Evolutionary conservation across 2,113 vertebrate species (phyloP).

Genomic region (Cacatua alba): DNA sequence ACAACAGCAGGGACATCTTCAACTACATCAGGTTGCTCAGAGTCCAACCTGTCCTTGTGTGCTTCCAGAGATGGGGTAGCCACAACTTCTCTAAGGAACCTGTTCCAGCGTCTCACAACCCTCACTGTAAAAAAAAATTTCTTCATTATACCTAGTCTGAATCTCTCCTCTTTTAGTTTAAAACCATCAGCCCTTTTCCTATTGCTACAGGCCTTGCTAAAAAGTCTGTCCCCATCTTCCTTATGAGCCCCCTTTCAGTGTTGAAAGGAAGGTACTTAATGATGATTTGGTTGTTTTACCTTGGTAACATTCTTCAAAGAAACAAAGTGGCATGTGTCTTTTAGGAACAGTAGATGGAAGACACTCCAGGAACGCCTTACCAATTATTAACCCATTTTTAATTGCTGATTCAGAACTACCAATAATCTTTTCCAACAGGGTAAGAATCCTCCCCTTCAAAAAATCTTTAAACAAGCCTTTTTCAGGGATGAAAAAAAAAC

Average conservation of each 20-base stretch:
- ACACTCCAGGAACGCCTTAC: neutral
- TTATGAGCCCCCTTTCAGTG: neutral
- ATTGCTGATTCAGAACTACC: neutral
- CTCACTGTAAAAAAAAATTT: neutral
- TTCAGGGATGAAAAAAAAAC: neutral
- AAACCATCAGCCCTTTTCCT: neutral
- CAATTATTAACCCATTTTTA: neutral
- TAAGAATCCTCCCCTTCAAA: neutral
- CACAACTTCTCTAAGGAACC: neutral
- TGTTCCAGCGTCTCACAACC: neutral
- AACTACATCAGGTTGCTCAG: neutral
- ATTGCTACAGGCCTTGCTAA: neutral
- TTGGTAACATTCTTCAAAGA: neutral
- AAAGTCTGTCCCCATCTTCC: neutral
- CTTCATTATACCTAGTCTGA: neutral
- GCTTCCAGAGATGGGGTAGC: neutral
- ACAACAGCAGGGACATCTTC: neutral
- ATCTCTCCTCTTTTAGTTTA: neutral
- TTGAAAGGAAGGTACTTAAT: neutral
- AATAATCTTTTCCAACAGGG: neutral
- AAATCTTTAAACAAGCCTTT: neutral
- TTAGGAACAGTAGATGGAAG: neutral
- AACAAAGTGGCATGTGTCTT: neutral
- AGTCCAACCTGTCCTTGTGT: neutral
- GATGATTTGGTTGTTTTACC: neutral